phyloP scores from a whole-genome alignment of 2,113 vertebrate genomes.

The Vombatus ursinus region DNA sequence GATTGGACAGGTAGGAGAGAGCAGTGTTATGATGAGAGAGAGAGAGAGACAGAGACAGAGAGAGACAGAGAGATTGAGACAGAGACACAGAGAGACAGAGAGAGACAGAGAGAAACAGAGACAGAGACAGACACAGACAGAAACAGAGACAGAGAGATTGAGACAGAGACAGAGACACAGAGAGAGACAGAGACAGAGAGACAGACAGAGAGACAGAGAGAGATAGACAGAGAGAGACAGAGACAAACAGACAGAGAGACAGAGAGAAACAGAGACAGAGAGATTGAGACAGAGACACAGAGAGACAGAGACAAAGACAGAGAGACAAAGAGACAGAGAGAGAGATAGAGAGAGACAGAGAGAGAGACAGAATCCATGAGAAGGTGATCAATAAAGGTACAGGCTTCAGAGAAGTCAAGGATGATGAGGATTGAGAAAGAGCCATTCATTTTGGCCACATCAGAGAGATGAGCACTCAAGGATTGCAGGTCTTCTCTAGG shows the following conservation, averaged over 20 bases:
- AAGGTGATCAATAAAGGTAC: not conserved
- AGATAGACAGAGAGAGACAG: not conserved
- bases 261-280: no score
- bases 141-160: no score
- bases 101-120: no score
- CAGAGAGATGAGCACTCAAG: not conserved
- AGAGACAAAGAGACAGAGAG: not conserved
- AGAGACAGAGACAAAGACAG: not conserved
- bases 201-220: not conserved
- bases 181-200: not conserved
- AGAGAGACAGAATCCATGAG: not conserved
- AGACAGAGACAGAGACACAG: not conserved
- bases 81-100: no score
- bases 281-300: not conserved
- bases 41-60: not conserved
- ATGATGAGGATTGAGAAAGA: not conserved
- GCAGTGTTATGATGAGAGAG: not conserved
- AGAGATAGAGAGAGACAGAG: not conserved
- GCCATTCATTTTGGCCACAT: not conserved
- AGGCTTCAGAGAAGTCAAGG: not conserved
- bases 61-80: not conserved
- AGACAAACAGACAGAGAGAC: no score
- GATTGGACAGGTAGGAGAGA: not conserved
- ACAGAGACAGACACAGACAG: no score
- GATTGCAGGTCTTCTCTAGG: not conserved